Evolutionary conservation across 2,888 invertebrate genomes (phyloP), one percentile per base, ranked within the genome.

Genomic region (Phortica magna): DNA sequence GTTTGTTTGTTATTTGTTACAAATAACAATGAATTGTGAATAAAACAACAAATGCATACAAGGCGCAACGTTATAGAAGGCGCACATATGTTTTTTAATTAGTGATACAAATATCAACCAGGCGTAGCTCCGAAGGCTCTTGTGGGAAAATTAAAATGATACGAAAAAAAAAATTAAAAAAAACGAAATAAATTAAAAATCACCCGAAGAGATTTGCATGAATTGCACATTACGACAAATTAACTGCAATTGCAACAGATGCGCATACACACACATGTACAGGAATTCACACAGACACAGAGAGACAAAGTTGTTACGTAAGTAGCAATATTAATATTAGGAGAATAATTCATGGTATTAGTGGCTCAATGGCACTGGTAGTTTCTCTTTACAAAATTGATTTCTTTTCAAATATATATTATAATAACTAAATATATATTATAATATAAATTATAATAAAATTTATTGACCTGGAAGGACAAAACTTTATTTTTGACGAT

Each of bases 151-250:
- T n/a, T 10, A 70, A 70, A 70, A 70, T 22, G 22, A 31, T 2
- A 43, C 19, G n/a, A 70, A 22, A 70, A 19, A 39, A 41, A 65
- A 65, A 6, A 10, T 39, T 14, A 10, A n/a, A 65, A 65, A 65
- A 39, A 39, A 39, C 5, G 31, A 65, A 65, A 65, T 31, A 22
- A 53, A 70, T 22, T 17, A 43, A 71, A 41, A 73, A 39, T 17
- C 42, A 64, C 73, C 67, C 61, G 64, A 53, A 55, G 74, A 31
- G 61, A 75, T 75, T 75, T 75, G 48, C 75, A 78, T 77, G 75
- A 78, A 73, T 73, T 78, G 43, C 64, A 53, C 75, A 78, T 75
- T 78, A 77, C 75, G 78, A 75, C 73, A 77, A 78, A 77, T 78
- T 75, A 77, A 75, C 73, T 75, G 77, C 59, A 78, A 77, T 75